Evolutionary conservation across 1,140 invertebrate genomes (phyloP).

Genomic region (Drosophila busckii): DNA sequence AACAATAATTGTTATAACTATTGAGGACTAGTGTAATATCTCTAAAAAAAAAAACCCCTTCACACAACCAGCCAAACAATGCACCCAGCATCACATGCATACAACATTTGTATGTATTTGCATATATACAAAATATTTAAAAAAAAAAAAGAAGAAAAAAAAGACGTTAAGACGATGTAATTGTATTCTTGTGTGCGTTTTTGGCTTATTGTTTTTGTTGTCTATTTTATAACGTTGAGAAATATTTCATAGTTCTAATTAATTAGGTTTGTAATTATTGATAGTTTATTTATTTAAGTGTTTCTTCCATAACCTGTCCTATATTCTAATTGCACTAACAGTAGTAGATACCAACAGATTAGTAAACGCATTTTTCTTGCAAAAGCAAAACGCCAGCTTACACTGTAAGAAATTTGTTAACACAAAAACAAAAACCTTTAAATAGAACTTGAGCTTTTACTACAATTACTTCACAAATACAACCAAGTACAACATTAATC

Average conservation of each 20-base stretch:
- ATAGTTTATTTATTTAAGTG: constrained; percentile 71
- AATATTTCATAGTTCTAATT: constrained; percentile 69
- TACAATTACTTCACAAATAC: too few species aligned
- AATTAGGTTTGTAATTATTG: constrained; percentile 44
- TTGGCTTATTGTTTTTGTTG: constrained; percentile 71
- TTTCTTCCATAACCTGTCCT: constrained; percentile 35
- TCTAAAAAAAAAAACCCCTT: constrained; percentile 27
- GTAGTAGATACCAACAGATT: constrained; percentile 7
- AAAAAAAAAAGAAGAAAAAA: too few species aligned
- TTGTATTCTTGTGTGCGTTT: constrained; percentile 9
- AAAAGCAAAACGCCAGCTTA: too few species aligned
- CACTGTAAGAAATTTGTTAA: too few species aligned
- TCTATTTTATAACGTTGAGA: constrained; percentile 66
- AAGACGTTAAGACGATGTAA: too few species aligned
- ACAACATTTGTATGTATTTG: not conserved
- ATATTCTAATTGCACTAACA: constrained; percentile 45
- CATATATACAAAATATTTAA: not conserved
- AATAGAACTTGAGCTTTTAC: too few species aligned
- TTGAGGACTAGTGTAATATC: constrained; percentile 61
- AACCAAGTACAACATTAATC: too few species aligned
- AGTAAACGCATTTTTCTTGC: constrained; percentile 51
- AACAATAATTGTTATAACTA: constrained; percentile 53
- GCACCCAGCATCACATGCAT: not conserved
- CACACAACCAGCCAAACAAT: not conserved
- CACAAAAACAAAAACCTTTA: too few species aligned